These are phyloP conservation scores for Hemaris fuciformis DNA, from an alignment of 2,888 invertebrate genomes.

Conservation along the genomic window DNA sequence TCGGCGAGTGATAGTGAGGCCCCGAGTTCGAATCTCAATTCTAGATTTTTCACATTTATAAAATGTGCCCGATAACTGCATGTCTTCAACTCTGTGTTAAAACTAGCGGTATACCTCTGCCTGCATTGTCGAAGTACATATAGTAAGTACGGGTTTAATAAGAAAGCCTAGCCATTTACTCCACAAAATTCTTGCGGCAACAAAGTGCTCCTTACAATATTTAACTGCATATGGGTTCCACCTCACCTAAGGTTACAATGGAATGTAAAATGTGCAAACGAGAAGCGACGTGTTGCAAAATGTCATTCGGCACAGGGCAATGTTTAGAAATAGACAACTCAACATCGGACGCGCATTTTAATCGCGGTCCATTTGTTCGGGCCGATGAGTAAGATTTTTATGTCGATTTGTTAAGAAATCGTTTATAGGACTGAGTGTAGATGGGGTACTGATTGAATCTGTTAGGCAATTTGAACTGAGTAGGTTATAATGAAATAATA, in stretches of 20 bases:
- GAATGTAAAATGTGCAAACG: constrained; percentile 3
- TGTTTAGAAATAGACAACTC: not conserved
- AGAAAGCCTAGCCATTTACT: too few species aligned
- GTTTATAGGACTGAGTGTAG: not conserved
- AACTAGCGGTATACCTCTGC: too few species aligned
- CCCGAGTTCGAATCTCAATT: too few species aligned
- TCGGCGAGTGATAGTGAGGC: too few species aligned
- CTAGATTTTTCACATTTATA: too few species aligned
- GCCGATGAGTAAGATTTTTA: not conserved
- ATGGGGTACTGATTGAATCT: not conserved
- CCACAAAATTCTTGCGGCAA: not conserved
- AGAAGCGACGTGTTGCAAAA: constrained; percentile 3
- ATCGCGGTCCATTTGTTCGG: not conserved
- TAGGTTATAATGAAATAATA: not conserved
- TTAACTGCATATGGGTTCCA: not conserved
- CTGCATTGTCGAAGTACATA: too few species aligned
- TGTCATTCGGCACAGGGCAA: not conserved
- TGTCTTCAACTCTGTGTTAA: too few species aligned
- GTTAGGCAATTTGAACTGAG: not conserved
- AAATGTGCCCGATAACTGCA: too few species aligned
- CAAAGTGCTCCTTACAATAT: not conserved
- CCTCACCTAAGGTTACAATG: not conserved
- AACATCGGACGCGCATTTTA: not conserved
- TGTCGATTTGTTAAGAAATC: not conserved
- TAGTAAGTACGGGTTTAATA: too few species aligned